A percentile compares a stretch with the other conserved stretches of the same genome.
These are phyloP conservation scores for Xenops minutus DNA, from an alignment of 2,797 vertebrate genomes.

Conservation along the genomic window DNA sequence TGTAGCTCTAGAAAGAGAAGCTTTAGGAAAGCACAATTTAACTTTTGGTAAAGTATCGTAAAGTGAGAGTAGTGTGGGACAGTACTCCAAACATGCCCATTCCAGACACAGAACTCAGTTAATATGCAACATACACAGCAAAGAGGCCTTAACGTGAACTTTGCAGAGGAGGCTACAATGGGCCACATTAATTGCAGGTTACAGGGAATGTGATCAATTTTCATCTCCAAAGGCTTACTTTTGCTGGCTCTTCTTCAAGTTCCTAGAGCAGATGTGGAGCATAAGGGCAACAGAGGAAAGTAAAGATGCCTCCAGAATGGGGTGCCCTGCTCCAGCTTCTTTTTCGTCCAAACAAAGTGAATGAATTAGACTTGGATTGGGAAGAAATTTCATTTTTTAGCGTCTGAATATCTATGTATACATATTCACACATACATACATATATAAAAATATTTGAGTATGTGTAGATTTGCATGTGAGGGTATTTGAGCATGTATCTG, in stretches of 20 bases:
- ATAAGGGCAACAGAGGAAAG: neutral
- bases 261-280: neutral
- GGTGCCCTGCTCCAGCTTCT: neutral
- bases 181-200: constrained; percentile 18
- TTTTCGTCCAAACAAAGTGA: neutral
- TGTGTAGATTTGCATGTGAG: accelerated
- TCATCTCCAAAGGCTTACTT: neutral
- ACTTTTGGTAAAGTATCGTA: neutral
- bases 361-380: neutral
- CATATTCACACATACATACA: neutral
- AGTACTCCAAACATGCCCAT: neutral
- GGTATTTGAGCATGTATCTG: neutral
- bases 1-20: neutral
- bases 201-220: constrained; percentile 4
- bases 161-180: neutral
- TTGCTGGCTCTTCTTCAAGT: neutral
- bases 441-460: neutral
- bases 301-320: neutral
- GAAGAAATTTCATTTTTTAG: neutral
- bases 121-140: neutral
- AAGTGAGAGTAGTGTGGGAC: neutral
- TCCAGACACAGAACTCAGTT: neutral
- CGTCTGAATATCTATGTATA: accelerated
- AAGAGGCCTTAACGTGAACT: neutral
- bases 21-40: neutral